Evolutionary conservation across 2,888 invertebrate genomes (phyloP), one percentile per base, ranked within the genome.

Genomic region (Agapetus fuscipes): DNA sequence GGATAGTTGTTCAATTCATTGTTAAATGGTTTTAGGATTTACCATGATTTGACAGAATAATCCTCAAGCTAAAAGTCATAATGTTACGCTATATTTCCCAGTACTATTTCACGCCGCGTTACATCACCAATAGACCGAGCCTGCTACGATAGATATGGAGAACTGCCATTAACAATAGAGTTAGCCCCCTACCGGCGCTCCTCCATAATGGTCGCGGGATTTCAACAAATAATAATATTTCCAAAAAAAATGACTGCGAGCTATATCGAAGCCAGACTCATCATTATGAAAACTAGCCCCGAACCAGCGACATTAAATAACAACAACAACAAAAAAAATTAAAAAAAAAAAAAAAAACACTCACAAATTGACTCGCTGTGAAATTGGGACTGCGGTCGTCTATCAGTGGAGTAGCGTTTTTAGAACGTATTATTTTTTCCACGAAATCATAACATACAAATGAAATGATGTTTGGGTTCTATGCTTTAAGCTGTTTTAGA

Each of bases 161-260:
- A 20, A 20, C 4, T 9, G 20, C 4, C 9, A 20, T 20, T 9
- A 20, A 20, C 20, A 20, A 20, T 6, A 20, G 20, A 6, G 20
- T 20, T n/a, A 20, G 4, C 20, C 9, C 20, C 20, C 20, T 6
- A 9, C 20, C 4, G 20, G 20, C 20, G 4, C 9, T 6, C 20
- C 20, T 6, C 20, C 9, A 9, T 20, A 20, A 20, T 20, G 20
- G 20, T 4, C 20, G 4, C n/a, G n/a, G n/a, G n/a, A n/a, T n/a
- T n/a, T n/a, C n/a, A n/a, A n/a, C n/a, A n/a, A n/a, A n/a, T n/a
- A n/a, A n/a, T n/a, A n/a, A n/a, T n/a, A n/a, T n/a, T n/a, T n/a
- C n/a, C n/a, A n/a, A n/a, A n/a, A n/a, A n/a, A n/a, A n/a, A 42
- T 45, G 14, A 35, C 45, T 45, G 39, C 39, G 37, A 42, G 45